A percentile compares a stretch with the other conserved stretches of the same genome.
Evolutionary conservation across 2,113 vertebrate species (phyloP).

Genomic region (Gadus macrocephalus): DNA sequence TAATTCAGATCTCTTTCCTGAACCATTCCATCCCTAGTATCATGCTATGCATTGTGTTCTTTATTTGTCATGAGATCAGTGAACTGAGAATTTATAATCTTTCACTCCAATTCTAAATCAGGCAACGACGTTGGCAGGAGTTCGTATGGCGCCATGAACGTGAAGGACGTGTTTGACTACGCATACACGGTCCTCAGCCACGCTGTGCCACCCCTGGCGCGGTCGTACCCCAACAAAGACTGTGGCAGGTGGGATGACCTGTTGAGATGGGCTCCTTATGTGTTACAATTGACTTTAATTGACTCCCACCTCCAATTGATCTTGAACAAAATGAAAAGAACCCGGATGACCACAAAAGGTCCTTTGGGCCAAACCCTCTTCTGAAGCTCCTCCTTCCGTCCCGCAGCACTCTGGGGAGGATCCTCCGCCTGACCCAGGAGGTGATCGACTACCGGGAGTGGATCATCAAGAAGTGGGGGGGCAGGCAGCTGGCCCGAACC

Average conservation of each 20-base stretch:
- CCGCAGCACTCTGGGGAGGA: constrained; percentile 90
- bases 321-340: no score
- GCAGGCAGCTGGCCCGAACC: constrained; percentile 47
- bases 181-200: constrained; percentile 94
- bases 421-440: constrained; percentile 94
- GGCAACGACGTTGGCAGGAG: constrained; percentile 96
- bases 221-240: constrained; percentile 94
- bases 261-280: background rate
- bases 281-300: background rate
- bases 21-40: no score
- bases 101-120: constrained; percentile 39
- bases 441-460: constrained; percentile 94
- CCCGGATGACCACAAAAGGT: no score
- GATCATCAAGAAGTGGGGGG: constrained; percentile 96
- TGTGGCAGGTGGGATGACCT: constrained; percentile 80
- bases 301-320: background rate
- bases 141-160: constrained; percentile 96
- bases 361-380: no score
- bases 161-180: constrained; percentile 97
- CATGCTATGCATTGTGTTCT: no score
- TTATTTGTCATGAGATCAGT: no score
- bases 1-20: no score
- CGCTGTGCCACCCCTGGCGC: constrained; percentile 90
- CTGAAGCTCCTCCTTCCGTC: background rate
- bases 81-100: no score